These are phyloP conservation scores for Myotis brandtii DNA, from an alignment of 2,113 vertebrate species.

Conservation along the genomic window DNA sequence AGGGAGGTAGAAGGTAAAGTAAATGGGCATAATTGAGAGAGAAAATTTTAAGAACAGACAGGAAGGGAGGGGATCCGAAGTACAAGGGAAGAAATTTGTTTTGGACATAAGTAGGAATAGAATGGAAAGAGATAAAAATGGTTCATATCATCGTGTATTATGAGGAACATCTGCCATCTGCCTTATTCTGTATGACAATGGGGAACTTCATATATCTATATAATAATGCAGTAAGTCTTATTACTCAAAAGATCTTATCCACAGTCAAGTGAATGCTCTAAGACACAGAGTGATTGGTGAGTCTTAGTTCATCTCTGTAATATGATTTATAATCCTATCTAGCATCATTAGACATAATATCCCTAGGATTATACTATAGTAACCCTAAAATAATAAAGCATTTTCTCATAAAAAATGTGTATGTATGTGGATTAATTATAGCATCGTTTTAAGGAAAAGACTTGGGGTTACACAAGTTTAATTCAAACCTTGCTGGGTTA, in stretches of 20 bases:
- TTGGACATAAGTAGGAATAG: not conserved
- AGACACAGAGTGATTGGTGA: slow-evolving; percentile 75
- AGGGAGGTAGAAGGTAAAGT: not conserved
- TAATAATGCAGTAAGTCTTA: slow-evolving; percentile 78
- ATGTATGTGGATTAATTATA: not conserved
- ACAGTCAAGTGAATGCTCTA: slow-evolving; percentile 76
- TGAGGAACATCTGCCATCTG: slow-evolving; percentile 73
- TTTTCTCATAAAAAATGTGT: slow-evolving; percentile 19
- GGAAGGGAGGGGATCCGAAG: slow-evolving; percentile 55
- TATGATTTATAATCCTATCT: slow-evolving; percentile 82
- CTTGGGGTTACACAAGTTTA: not conserved
- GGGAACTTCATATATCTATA: slow-evolving; percentile 67
- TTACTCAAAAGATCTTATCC: slow-evolving; percentile 80
- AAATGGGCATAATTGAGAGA: not conserved
- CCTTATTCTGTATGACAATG: slow-evolving; percentile 75
- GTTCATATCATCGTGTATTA: slow-evolving; percentile 81
- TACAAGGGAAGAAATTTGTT: not conserved
- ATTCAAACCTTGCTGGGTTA: not conserved
- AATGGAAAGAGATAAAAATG: not conserved
- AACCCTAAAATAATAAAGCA: slow-evolving; percentile 26
- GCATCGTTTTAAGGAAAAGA: not conserved
- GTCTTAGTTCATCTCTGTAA: slow-evolving; percentile 78
- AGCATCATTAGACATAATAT: slow-evolving; percentile 70
- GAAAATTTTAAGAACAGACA: slow-evolving; percentile 39
- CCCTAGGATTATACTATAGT: slow-evolving; percentile 42